phyloP scores from a whole-genome alignment of 1,140 invertebrate species.

The Mycetomoellerius zeteki region DNA sequence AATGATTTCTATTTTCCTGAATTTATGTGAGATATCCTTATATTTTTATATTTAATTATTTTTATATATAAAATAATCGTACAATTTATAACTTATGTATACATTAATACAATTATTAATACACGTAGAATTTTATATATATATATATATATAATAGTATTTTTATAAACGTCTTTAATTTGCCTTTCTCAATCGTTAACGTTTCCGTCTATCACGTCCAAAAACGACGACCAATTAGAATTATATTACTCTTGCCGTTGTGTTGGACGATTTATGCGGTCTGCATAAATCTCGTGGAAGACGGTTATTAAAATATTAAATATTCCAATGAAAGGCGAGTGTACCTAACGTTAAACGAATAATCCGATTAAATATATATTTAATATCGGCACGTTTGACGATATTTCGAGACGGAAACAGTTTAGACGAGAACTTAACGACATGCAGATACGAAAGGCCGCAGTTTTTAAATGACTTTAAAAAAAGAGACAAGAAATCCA shows the following conservation, averaged over 20 bases:
- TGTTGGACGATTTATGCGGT: slow-evolving; percentile 44
- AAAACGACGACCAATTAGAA: slow-evolving; percentile 48
- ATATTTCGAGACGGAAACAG: slow-evolving; percentile 62
- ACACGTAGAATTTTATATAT: not conserved
- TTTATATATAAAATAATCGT: not conserved
- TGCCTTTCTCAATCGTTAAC: slow-evolving; percentile 21
- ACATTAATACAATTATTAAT: slow-evolving; percentile 10
- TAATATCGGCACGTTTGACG: slow-evolving; percentile 46
- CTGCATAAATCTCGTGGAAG: slow-evolving; percentile 52
- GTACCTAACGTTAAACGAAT: slow-evolving; percentile 49
- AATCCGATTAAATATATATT: slow-evolving; percentile 55
- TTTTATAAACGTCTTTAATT: not conserved
- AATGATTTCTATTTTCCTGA: not conserved
- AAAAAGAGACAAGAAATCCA: slow-evolving; percentile 33
- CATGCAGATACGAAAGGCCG: slow-evolving; percentile 81
- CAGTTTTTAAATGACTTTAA: slow-evolving; percentile 81
- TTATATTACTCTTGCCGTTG: slow-evolving; percentile 18
- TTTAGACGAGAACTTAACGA: slow-evolving; percentile 81
- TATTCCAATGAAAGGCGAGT: slow-evolving; percentile 40
- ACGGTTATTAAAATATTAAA: slow-evolving; percentile 61
- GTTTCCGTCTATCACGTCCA: not conserved
- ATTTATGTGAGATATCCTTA: not conserved
- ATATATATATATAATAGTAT: not conserved
- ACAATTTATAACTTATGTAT: not conserved
- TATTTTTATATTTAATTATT: not conserved